phyloP scores from a whole-genome alignment of 2,113 vertebrate genomes.

The Neogale vison region DNA sequence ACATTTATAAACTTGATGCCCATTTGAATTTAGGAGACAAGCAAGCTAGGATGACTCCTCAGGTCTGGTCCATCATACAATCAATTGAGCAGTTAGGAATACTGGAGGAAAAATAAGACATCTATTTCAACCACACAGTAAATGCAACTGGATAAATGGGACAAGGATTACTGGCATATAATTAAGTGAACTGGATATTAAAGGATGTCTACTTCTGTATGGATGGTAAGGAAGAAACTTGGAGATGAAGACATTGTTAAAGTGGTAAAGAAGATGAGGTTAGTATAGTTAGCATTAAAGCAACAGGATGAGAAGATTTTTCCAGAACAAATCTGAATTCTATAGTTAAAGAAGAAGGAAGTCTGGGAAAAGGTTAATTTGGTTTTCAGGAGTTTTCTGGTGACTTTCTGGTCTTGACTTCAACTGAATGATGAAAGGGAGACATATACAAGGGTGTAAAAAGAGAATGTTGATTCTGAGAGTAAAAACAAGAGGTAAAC shows the following conservation, averaged over 20 bases:
- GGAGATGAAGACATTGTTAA: background rate
- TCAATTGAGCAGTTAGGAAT: background rate
- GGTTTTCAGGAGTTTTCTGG: constrained; percentile 4
- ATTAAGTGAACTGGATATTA: background rate
- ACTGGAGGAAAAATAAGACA: background rate
- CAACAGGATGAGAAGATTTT: background rate
- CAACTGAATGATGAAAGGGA: constrained; percentile 5
- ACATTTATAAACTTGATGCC: background rate
- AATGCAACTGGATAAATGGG: background rate
- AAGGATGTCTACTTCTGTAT: background rate
- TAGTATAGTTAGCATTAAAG: background rate
- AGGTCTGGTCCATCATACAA: background rate
- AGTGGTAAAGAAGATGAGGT: background rate
- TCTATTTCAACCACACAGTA: background rate
- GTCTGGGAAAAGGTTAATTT: background rate
- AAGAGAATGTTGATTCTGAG: background rate
- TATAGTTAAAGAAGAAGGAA: background rate
- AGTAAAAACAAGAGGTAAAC: background rate
- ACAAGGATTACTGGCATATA: background rate
- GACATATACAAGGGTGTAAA: background rate
- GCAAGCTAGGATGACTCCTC: background rate
- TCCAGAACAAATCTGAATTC: background rate
- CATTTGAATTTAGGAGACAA: background rate
- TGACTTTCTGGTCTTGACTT: background rate
- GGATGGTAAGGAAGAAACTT: background rate